Evolutionary conservation across 2,888 invertebrate genomes (phyloP), one percentile per base, ranked within the genome.

Genomic region (Orthonychiurus folsomi): DNA sequence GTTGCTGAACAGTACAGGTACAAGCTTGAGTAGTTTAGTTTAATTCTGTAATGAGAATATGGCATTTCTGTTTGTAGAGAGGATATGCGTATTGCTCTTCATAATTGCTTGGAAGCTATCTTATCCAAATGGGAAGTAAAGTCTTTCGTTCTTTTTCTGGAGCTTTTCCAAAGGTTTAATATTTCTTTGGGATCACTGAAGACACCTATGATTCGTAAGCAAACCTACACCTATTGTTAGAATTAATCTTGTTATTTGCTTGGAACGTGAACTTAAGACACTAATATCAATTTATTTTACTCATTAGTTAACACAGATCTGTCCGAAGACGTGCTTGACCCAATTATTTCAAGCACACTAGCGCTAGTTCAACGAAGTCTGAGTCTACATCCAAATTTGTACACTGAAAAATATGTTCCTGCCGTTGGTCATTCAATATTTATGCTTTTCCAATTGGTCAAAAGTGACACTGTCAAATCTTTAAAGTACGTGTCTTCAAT

Each of bases 391-490:
- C 47, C 37, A 12, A 59, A 24, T n/a, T 50, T 59, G 15, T 59
- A 50, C 50, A 59, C 47, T 25, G 50, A 48, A 56, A 56, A 25
- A 25, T 59, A 50, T 26, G 26, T 59, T n/a, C 23, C 48, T 5
- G 48, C 59, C 3, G 50, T 59, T 20, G 59, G 59, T 3, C 59
- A 59, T 50, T 27, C 47, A 5, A 50, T 59, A n/a, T 59, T 27
- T 59, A 50, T 59, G n/a, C 20, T 59, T 18, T n/a, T 59, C 18
- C 59, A 59, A 50, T 23, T 59, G 2, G 59, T 59, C n/a, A 59
- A 23, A 5, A 12, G n/a, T 15, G 50, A 59, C 15, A 50, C 59
- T 2, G 24, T 37, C 15, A 37, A 15, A 15, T 9, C 37, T 37
- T 37, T 37, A 15, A 5, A 15, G 37, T 37, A 37, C 15, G 37